Conservation (phyloP, 2,113 vertebrate species). For the Strigops habroptila region DNA sequence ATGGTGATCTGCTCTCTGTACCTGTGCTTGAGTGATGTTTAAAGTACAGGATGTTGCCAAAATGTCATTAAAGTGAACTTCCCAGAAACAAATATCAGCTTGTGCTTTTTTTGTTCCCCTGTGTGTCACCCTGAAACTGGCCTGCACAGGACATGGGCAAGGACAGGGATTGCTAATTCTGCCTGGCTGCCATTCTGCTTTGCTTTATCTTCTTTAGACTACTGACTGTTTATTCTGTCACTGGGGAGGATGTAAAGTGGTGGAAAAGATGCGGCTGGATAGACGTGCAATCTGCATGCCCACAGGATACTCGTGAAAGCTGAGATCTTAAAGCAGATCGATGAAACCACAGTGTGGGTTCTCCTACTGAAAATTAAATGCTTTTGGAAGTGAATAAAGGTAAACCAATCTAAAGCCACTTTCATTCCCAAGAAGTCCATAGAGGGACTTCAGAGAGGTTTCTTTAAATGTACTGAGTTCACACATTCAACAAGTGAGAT, state of each 20-base stretch:
- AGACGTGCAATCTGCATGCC: background rate
- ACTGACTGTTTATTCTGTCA: background rate
- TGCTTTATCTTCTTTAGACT: background rate
- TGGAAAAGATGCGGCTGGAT: background rate
- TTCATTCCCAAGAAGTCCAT: background rate
- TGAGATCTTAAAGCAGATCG: background rate
- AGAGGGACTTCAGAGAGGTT: background rate
- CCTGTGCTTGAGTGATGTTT: constrained; percentile 43
- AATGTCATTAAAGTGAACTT: constrained; percentile 57
- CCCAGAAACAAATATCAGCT: background rate
- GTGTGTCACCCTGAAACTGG: background rate
- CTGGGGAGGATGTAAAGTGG: background rate
- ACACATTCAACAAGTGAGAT: background rate
- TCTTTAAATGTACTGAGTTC: background rate
- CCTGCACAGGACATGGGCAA: background rate
- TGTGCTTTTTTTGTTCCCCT: background rate
- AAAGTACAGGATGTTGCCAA: constrained; percentile 54
- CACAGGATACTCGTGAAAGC: background rate
- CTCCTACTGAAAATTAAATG: background rate
- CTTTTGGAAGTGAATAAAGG: background rate
- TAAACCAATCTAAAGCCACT: constrained; percentile 5
- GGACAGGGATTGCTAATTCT: background rate
- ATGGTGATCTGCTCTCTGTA: constrained; percentile 31
- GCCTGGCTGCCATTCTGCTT: background rate
- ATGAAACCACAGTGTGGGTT: constrained; percentile 14